Base-by-base conservation (phyloP, 2,113 vertebrate genomes). In the Poeciliopsis retropinna region DNA sequence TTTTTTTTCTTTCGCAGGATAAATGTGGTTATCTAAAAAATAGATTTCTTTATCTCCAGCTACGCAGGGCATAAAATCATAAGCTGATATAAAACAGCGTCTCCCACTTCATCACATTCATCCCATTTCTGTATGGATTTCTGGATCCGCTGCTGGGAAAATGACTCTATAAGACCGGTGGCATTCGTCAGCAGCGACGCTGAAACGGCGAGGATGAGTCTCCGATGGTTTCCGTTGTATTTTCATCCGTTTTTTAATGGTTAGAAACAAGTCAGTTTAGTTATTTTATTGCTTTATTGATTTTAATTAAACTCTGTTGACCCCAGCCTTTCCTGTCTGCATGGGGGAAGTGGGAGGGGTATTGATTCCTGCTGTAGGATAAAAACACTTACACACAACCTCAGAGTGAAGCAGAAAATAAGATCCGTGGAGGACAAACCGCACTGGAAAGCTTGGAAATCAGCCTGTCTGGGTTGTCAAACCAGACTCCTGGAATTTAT, bases 301-400 rank as follows among this genome's bases (percentile, higher is more conserved):
- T 81, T 79, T 78, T 64, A 73, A 34, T 75, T 70, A 78, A 71
- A 80, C 69, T 68, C 44, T 41, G 28, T 68, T 74, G 34, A 31
- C 67, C 31, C 47, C 31, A 74, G 22, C 12, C 62, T 61, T 70
- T 71, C 19, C 37, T 15, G 66, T 69, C 61, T 70, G 60, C 31
- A 0, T 70, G 22, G 7, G 2, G 13, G 28, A 34, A 57, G 51
- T 41, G 10, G 3, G 10, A 14, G 41, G 65, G 51, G 12, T 44
- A 61, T 39, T 44, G 30, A 68, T 37, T 60, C 30, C 25, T 28
- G 31, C 12, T 64, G 5, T 64, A 51, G 34, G 39, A 54, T 41
- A 41, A 67, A 25, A 27, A 11, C 13, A 47, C 39, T 32, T 27
- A 54, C n/a, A 22, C 9, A 60, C 30, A 6, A 25, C 11, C 27